Evolutionary conservation across 2,888 invertebrate genomes (phyloP).

Genomic region (Eupithecia centaureata): DNA sequence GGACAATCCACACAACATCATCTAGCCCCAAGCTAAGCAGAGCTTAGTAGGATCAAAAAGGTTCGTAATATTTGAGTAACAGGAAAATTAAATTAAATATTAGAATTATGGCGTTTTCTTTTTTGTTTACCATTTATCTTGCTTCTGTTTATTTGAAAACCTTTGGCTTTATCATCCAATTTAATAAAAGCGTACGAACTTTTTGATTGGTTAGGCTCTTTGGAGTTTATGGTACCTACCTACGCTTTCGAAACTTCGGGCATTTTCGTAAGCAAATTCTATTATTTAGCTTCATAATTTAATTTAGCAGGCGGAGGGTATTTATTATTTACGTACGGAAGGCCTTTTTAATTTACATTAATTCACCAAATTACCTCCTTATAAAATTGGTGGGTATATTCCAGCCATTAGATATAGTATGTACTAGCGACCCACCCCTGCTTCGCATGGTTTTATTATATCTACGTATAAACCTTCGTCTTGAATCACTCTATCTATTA

Average conservation of each 20-base stretch:
- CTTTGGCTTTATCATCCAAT: neutral
- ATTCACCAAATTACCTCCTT: neutral
- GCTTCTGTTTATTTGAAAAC: neutral
- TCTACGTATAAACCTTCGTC: too few species aligned
- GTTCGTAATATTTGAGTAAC: too few species aligned
- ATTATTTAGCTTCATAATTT: slow-evolving; percentile 1
- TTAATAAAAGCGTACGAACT: neutral
- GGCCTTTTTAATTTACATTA: neutral
- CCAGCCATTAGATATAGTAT: too few species aligned
- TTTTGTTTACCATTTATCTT: neutral
- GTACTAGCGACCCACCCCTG: too few species aligned
- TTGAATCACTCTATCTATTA: too few species aligned
- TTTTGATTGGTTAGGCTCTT: neutral
- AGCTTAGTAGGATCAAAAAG: too few species aligned
- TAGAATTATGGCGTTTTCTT: neutral
- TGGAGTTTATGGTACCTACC: neutral
- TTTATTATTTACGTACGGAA: neutral
- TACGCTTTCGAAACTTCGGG: neutral
- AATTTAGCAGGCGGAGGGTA: neutral
- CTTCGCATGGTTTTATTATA: too few species aligned
- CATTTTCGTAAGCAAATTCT: neutral
- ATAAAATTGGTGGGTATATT: too few species aligned
- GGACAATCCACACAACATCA: too few species aligned
- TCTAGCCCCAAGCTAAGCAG: too few species aligned
- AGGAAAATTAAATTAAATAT: too few species aligned